Evolutionary conservation across 2,113 vertebrate species (phyloP).

Genomic region (Sebastes schlegelii): DNA sequence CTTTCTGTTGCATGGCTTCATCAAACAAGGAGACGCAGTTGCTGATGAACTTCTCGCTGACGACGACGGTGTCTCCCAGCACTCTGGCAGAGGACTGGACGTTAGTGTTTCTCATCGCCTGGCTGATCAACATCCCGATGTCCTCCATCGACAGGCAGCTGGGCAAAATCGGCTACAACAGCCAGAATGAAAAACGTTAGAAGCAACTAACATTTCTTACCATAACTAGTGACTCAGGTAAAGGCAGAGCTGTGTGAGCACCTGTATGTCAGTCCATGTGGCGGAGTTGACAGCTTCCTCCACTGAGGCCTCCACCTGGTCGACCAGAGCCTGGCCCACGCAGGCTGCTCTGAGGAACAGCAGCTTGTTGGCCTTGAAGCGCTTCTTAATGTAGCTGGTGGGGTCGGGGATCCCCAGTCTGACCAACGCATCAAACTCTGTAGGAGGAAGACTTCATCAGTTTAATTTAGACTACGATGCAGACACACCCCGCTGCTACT

Average conservation of each 20-base stretch:
- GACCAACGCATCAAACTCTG: slow-evolving; percentile 93
- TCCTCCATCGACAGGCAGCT: slow-evolving; percentile 93
- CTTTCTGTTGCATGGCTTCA: slow-evolving; percentile 92
- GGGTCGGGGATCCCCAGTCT: slow-evolving; percentile 96
- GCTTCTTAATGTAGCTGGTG: slow-evolving; percentile 91
- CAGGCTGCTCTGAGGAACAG: slow-evolving; percentile 91
- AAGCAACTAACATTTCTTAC: not conserved
- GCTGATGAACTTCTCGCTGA: slow-evolving; percentile 94
- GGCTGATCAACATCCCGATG: slow-evolving; percentile 89
- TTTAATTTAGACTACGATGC: not conserved
- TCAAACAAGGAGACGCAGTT: slow-evolving; percentile 88
- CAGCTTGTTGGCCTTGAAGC: slow-evolving; percentile 89
- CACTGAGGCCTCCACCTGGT: slow-evolving; percentile 95
- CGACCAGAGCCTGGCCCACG: slow-evolving; percentile 90
- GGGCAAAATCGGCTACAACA: slow-evolving; percentile 89
- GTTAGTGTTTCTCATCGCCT: slow-evolving; percentile 90
- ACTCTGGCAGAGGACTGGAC: slow-evolving; percentile 85
- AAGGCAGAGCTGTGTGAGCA: slow-evolving; percentile 57
- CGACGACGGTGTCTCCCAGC: slow-evolving; percentile 88
- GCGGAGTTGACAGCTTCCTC: slow-evolving; percentile 94
- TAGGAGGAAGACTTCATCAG: slow-evolving; percentile 1
- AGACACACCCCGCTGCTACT: not conserved
- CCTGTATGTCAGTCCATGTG: slow-evolving; percentile 92
- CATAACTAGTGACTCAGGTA: too few relatives aligned
- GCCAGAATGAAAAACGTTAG: not conserved